Conservation (phyloP, 2,797 vertebrate species). For the Kryptopterus vitreolus region DNA sequence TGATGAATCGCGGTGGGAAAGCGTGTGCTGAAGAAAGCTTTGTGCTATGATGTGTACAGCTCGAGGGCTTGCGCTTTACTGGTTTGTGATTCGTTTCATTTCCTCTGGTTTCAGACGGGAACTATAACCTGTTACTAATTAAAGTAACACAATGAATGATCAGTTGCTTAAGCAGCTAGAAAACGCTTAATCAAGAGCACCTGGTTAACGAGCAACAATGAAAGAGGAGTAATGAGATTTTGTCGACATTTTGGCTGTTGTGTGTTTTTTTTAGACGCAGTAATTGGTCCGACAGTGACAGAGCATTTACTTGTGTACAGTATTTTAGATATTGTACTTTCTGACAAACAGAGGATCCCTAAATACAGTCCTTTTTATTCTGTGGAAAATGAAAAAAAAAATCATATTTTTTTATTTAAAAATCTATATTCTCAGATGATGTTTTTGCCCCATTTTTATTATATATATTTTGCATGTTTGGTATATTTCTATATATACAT, state of each 20-base stretch:
- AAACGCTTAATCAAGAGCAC: not conserved
- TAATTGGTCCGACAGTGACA: not conserved
- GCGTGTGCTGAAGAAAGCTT: slow-evolving; percentile 44
- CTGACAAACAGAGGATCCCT: no score
- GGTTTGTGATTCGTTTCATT: slow-evolving; percentile 43
- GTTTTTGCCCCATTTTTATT: no score
- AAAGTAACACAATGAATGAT: slow-evolving; percentile 9
- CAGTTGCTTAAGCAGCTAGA: slow-evolving; percentile 10
- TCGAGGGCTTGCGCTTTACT: slow-evolving; percentile 44
- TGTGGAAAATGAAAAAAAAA: no score
- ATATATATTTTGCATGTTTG: no score
- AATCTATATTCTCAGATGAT: no score
- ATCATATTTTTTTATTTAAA: no score
- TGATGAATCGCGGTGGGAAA: slow-evolving; percentile 62
- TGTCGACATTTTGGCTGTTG: not conserved
- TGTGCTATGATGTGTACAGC: slow-evolving; percentile 37
- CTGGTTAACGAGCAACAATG: not conserved
- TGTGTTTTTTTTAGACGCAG: not conserved
- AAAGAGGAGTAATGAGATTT: not conserved
- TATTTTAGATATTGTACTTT: not conserved
- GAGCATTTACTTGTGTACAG: not conserved
- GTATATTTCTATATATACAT: no score
- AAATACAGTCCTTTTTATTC: no score
- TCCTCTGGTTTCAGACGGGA: slow-evolving; percentile 12
- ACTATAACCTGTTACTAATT: slow-evolving; percentile 33